These are phyloP conservation scores for Cryptotermes secundus DNA, from an alignment of 1,140 invertebrate species.

Conservation along the genomic window DNA sequence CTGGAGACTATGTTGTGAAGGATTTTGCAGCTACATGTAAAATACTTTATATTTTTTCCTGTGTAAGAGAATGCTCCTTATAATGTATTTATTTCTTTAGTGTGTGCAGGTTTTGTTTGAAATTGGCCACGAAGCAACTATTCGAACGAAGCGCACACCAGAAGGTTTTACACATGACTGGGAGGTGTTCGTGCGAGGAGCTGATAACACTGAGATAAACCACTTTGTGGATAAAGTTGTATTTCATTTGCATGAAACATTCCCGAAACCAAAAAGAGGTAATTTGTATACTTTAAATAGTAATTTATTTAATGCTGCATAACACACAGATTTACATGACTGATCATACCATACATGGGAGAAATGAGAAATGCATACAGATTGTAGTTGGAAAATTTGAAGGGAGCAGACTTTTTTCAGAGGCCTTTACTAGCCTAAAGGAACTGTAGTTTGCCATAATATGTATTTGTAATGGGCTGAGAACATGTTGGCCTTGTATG, in stretches of 20 bases:
- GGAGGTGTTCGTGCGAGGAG: slow-evolving; percentile 92
- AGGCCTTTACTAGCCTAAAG: no score
- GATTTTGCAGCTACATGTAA: background rate
- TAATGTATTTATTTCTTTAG: slow-evolving; percentile 38
- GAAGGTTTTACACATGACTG: slow-evolving; percentile 96
- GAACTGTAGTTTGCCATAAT: no score
- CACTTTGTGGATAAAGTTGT: slow-evolving; percentile 94
- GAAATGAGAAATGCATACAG: no score
- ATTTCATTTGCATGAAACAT: slow-evolving; percentile 88
- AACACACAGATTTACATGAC: no score
- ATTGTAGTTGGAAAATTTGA: no score
- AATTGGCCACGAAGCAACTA: slow-evolving; percentile 83
- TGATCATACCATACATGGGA: no score
- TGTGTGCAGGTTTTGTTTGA: slow-evolving; percentile 82
- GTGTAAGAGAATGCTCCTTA: background rate
- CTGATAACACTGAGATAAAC: slow-evolving; percentile 80
- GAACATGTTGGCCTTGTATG: no score
- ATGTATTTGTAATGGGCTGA: no score
- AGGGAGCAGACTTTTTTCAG: no score
- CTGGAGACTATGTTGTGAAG: background rate
- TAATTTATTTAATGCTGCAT: no score
- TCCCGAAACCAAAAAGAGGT: slow-evolving; percentile 86
- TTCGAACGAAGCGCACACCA: slow-evolving; percentile 73
- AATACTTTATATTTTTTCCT: background rate
- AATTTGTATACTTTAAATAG: slow-evolving; percentile 41